Base-by-base conservation (phyloP, 2,888 invertebrate species). In the Ernsta delagoae region DNA sequence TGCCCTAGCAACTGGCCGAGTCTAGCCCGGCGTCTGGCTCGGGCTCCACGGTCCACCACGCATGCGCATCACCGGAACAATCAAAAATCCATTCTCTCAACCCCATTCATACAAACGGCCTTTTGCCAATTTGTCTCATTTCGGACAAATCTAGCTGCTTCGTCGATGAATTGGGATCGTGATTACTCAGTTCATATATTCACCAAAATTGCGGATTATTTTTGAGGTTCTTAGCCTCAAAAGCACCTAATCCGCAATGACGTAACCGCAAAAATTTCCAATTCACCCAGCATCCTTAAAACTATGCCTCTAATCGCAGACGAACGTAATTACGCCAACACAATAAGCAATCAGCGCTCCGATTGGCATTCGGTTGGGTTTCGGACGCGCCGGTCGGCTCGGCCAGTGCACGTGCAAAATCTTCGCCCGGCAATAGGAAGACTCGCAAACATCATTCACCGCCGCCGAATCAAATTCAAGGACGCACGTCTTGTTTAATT, bases 401-500 rank as follows among this genome's bases (percentile, higher is more conserved):
- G n/a, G 45, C 45, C 45, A 9, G 24, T 56, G 41, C 69, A 75
- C 72, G 73, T 73, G 68, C 69, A 67, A 50, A 61, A 59, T 45
- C 57, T 60, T 60, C 34, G 53, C 62, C 39, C 62, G 60, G 59
- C 36, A 64, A 60, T 69, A 41, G 72, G 70, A 70, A 72, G 71
- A 69, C 65, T 43, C 16, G 69, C 63, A 59, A 63, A 62, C 73
- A 63, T 73, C 70, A 75, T 59, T 73, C 74, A 71, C 69, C 74
- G 72, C 67, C 70, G 74, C 73, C 75, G 74, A 77, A 75, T 75
- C 70, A 75, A 78, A 75, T 78, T 75, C 82, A 85, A 86, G 84
- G 84, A 80, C 82, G 72, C 74, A 78, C 12, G 75, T 79, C 79
- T 79, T 78, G 75, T 78, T 77, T 78, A 79, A 77, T 77, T 79